Conservation (phyloP, 37 sponge, comb jelly and placozoan species). For the Aplysina aerophoba region DNA sequence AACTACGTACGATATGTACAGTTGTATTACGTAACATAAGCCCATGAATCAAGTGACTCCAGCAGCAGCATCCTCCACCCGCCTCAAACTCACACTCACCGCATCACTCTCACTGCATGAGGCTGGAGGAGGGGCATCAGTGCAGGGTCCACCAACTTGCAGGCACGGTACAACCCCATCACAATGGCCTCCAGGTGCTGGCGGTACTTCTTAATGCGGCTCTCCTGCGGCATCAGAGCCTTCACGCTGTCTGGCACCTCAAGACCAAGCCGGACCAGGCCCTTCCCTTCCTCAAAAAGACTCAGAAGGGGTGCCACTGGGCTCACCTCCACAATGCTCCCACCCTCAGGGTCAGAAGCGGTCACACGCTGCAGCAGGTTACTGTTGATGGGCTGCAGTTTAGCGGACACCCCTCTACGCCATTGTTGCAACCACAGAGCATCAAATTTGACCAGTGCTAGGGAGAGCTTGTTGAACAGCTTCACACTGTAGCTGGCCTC, state of each 20-base stretch:
- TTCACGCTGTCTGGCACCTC: conserved; percentile 66
- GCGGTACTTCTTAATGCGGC: conserved; percentile 74
- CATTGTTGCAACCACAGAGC: conserved; percentile 71
- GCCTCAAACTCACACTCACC: conserved; percentile 15
- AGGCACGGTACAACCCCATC: conserved; percentile 49
- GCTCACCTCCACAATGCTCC: conserved; percentile 38
- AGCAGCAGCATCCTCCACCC: neutral
- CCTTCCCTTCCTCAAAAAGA: conserved; percentile 78
- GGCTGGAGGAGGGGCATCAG: conserved; percentile 61
- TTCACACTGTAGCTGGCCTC: conserved; percentile 65
- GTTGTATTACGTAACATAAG: too few relatives aligned
- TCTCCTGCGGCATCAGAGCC: conserved; percentile 73
- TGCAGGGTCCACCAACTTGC: conserved; percentile 33
- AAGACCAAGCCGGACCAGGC: conserved; percentile 50
- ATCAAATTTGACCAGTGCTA: conserved; percentile 81
- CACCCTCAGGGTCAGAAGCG: conserved; percentile 18
- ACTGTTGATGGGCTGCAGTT: conserved; percentile 1
- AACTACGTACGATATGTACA: neutral
- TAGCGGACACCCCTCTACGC: conserved; percentile 18
- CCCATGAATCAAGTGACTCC: too few relatives aligned
- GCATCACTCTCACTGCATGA: conserved; percentile 45
- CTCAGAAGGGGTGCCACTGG: conserved; percentile 37
- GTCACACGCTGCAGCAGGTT: conserved; percentile 35
- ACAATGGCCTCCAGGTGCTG: conserved; percentile 73
- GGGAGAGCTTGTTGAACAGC: conserved; percentile 84